Evolutionary conservation across 92 coral and sea anemone genomes (phyloP).

Genomic region (Umimayanthus chanpuru): DNA sequence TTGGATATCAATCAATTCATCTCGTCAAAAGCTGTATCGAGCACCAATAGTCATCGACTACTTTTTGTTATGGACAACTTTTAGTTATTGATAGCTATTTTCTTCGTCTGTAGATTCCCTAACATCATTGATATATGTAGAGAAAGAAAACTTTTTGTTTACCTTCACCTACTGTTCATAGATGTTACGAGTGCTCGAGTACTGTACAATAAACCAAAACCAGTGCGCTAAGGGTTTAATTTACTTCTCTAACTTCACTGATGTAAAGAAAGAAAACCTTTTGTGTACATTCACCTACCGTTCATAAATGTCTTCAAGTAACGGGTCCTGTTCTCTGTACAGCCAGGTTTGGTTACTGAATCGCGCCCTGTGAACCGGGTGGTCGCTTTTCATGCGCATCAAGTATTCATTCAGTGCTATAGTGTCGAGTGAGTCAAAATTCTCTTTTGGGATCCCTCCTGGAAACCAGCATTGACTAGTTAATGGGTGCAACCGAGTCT

Average conservation of each 20-base stretch:
- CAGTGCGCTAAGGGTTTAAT: too few species aligned
- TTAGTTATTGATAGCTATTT: too few species aligned
- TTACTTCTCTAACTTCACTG: too few species aligned
- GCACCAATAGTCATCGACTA: too few species aligned
- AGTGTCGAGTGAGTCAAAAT: constrained; percentile 15
- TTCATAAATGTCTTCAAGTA: constrained; percentile 19
- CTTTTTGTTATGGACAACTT: too few species aligned
- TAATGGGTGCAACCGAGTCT: not conserved
- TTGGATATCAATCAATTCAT: too few species aligned
- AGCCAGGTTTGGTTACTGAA: constrained; percentile 38
- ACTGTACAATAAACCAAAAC: too few species aligned
- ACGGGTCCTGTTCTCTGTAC: constrained; percentile 9
- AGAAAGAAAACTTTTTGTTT: too few species aligned
- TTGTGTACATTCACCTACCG: constrained; percentile 4
- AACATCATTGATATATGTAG: too few species aligned
- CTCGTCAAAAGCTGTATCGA: too few species aligned
- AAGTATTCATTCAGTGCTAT: constrained; percentile 19
- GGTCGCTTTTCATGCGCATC: not conserved
- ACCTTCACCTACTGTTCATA: too few species aligned
- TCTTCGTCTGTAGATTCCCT: not conserved
- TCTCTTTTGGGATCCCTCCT: constrained; percentile 24
- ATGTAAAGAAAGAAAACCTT: not conserved
- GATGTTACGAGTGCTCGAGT: too few species aligned
- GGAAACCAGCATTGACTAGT: not conserved
- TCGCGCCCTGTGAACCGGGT: constrained; percentile 16